A percentile compares a stretch with the other conserved stretches of the same genome.
Evolutionary conservation across 2,113 vertebrate species (phyloP).

Genomic region (Procapra przewalskii): DNA sequence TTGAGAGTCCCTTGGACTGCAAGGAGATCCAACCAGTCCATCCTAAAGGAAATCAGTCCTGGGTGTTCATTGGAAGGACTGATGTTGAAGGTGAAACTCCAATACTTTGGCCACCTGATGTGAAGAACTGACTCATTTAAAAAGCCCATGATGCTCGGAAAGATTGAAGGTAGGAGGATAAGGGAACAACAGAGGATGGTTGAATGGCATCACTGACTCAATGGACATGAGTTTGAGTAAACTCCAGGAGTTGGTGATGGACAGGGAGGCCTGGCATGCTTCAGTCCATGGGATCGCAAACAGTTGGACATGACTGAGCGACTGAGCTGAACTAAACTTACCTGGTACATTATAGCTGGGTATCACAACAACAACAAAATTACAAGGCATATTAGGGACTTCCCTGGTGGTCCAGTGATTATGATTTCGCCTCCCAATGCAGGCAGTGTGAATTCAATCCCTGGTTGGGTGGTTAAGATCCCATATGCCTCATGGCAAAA

Average conservation of each 20-base stretch:
- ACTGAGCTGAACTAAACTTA: neutral
- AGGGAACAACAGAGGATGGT: neutral
- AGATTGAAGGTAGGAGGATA: neutral
- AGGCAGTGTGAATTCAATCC: neutral
- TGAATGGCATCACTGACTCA: neutral
- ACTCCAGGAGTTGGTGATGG: neutral
- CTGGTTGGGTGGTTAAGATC: neutral
- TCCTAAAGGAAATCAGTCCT: neutral
- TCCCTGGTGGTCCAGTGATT: neutral
- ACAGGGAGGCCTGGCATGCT: neutral
- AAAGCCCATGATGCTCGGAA: neutral
- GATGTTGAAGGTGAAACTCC: neutral
- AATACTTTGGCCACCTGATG: neutral
- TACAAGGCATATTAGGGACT: neutral
- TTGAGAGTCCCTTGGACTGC: neutral
- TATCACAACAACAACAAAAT: neutral
- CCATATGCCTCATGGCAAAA: neutral
- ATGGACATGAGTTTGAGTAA: neutral
- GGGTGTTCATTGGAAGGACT: neutral
- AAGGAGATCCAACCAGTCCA: neutral
- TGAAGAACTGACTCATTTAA: neutral
- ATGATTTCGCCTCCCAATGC: neutral
- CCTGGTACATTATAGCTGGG: neutral
- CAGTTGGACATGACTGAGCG: fast-evolving
- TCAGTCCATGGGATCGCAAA: fast-evolving